phyloP scores from a whole-genome alignment of 2,113 vertebrate genomes.

The Chaenogobius annularis region DNA sequence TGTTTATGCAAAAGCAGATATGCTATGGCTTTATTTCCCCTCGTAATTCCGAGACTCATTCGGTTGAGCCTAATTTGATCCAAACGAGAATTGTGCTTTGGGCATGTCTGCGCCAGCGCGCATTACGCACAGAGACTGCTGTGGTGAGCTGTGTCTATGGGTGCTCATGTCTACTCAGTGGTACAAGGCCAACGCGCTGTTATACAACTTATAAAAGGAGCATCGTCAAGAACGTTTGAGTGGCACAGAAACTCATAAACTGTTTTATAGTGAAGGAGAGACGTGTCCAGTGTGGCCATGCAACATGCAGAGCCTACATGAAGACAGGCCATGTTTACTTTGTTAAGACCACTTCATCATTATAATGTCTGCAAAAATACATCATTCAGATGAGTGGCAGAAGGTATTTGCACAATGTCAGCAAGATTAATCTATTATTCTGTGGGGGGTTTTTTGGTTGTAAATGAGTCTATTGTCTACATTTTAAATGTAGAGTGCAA shows the following conservation, averaged over 20 bases:
- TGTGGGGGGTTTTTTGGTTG: neutral
- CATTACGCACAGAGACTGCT: constrained; percentile 56
- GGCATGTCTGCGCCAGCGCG: constrained; percentile 48
- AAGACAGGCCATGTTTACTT: neutral
- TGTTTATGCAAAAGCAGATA: neutral
- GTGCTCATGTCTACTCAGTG: neutral
- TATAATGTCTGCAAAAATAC: neutral
- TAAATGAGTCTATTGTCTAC: too few relatives aligned
- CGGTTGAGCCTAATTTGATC: neutral
- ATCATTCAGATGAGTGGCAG: neutral
- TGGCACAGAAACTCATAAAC: neutral
- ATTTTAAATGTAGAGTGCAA: neutral
- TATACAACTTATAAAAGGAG: neutral
- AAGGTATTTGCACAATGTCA: neutral
- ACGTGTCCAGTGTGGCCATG: too few relatives aligned
- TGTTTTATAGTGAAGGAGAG: neutral
- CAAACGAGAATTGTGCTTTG: constrained; percentile 14
- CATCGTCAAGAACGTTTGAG: neutral
- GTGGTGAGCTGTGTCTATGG: neutral
- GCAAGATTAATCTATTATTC: neutral
- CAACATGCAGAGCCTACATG: neutral
- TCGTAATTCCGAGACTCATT: neutral
- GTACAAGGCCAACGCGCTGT: neutral
- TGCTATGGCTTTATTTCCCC: neutral
- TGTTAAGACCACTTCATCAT: neutral